phyloP scores from a whole-genome alignment of 2,888 invertebrate genomes.

The Plutella xylostella region DNA sequence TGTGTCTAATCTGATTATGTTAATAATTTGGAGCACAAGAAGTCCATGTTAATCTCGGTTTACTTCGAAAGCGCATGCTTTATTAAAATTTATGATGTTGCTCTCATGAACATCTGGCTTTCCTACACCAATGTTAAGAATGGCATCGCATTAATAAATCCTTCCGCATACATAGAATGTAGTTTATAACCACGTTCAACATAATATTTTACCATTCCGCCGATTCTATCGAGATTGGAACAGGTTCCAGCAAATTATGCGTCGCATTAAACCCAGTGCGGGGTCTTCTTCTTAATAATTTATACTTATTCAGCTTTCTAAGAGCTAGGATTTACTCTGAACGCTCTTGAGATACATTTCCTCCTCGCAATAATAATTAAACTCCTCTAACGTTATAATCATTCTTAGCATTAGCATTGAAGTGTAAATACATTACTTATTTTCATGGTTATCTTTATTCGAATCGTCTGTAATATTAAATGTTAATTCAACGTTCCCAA shows the following conservation, averaged over 20 bases:
- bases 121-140: conserved; percentile 12
- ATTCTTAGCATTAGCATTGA: not conserved
- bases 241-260: conserved; percentile 51
- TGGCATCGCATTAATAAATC: conserved; percentile 19
- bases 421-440: no score
- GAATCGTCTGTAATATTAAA: no score
- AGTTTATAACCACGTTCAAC: conserved; percentile 11
- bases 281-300: conserved; percentile 45
- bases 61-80: conserved; percentile 3
- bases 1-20: conserved; percentile 13
- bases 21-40: conserved; percentile 1
- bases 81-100: conserved; percentile 34
- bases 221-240: conserved; percentile 27
- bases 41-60: not conserved
- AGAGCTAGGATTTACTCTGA: conserved; percentile 27
- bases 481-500: no score
- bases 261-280: conserved; percentile 42
- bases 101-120: conserved; percentile 34
- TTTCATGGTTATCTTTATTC: no score
- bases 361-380: not conserved
- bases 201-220: conserved; percentile 19
- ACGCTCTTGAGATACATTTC: not conserved
- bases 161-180: conserved; percentile 15
- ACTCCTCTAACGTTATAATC: not conserved
- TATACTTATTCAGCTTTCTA: conserved; percentile 49